Evolutionary conservation across 2,113 vertebrate species (phyloP).

Genomic region (Ginglymostoma cirratum): DNA sequence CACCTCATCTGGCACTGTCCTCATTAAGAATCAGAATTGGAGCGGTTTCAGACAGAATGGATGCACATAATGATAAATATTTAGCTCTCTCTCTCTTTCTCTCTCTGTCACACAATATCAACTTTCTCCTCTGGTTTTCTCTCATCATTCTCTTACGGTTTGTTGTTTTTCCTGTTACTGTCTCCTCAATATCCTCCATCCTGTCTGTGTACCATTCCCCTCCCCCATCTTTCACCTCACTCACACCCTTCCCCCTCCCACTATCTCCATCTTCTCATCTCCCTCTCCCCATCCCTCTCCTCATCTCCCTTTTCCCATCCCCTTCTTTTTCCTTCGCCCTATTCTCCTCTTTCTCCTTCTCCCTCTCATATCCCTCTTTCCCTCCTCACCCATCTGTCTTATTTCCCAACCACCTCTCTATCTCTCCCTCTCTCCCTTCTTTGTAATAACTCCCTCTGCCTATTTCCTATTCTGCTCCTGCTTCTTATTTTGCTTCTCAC

Average conservation of each 20-base stretch:
- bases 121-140: neutral
- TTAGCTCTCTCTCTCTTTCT: neutral
- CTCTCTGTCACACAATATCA: neutral
- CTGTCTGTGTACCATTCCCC: too few relatives aligned
- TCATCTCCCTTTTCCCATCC: neutral
- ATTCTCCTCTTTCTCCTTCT: neutral
- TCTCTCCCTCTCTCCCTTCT: too few relatives aligned
- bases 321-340: too few relatives aligned
- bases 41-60: neutral
- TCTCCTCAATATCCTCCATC: too few relatives aligned
- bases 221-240: too few relatives aligned
- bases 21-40: neutral
- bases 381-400: too few relatives aligned
- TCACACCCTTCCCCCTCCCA: neutral
- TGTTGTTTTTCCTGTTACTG: too few relatives aligned
- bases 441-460: too few relatives aligned
- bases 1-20: neutral
- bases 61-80: neutral
- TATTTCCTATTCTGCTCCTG: too few relatives aligned
- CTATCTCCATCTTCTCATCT: neutral
- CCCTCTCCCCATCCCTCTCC: neutral
- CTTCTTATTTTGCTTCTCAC: too few relatives aligned
- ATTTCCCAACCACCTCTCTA: too few relatives aligned
- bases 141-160: neutral
- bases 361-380: too few relatives aligned